Evolutionary conservation across 2,888 invertebrate genomes (phyloP).

Genomic region (Saturnia japonica): DNA sequence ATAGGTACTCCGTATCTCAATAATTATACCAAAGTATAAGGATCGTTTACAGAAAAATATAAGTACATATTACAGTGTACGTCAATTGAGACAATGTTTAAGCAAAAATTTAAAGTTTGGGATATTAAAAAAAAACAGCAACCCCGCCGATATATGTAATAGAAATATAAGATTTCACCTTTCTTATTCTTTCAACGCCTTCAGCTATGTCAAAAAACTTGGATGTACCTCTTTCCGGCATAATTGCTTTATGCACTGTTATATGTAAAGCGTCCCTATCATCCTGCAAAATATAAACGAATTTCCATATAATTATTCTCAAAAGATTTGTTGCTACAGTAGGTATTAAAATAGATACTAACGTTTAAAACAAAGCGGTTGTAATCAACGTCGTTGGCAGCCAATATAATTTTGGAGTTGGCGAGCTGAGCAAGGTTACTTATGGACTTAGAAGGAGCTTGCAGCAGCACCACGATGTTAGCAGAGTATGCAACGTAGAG

Average conservation of each 20-base stretch:
- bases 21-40: background rate
- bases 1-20: background rate
- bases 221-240: conserved; percentile 54
- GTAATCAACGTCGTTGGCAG: conserved; percentile 82
- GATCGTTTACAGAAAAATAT: background rate
- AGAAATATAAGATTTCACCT: conserved; percentile 40
- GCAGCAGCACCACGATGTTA: conserved; percentile 85
- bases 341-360: conserved; percentile 28
- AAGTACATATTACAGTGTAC: background rate
- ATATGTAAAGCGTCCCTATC: conserved; percentile 54
- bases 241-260: conserved; percentile 54
- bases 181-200: conserved; percentile 65
- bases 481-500: conserved; percentile 85
- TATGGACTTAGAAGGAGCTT: conserved; percentile 83
- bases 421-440: conserved; percentile 78
- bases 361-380: conserved; percentile 82
- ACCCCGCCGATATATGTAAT: too few species aligned
- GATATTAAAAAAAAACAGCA: background rate
- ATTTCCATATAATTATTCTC: too few species aligned
- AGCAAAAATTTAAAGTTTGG: background rate
- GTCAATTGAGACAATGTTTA: background rate
- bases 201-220: conserved; percentile 62
- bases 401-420: conserved; percentile 80
- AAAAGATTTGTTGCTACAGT: too few species aligned
- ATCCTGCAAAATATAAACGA: conserved; percentile 33